phyloP scores from a whole-genome alignment of 2,888 invertebrate genomes.

The Daptonema setosum region DNA sequence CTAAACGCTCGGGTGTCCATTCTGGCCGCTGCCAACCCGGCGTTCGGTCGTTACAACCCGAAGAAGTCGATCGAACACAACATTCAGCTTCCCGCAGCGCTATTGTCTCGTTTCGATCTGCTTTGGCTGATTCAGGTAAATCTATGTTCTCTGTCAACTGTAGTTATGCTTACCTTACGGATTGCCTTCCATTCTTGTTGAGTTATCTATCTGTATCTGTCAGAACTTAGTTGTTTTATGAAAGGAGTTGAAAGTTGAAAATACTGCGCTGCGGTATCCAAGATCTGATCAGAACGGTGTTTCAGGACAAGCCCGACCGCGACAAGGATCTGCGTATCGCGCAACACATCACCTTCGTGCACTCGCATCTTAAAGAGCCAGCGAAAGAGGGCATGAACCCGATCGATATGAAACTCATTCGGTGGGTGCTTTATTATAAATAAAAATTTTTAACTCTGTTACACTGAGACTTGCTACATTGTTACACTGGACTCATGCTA shows the following conservation, averaged over 20 bases:
- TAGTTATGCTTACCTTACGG: no score
- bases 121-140: conserved; percentile 66
- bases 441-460: no score
- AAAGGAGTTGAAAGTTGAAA: no score
- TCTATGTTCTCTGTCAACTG: neutral
- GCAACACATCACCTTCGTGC: conserved; percentile 90
- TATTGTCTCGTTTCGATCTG: conserved; percentile 81
- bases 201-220: no score
- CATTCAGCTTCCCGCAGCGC: conserved; percentile 84
- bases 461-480: no score
- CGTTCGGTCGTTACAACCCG: conserved; percentile 90
- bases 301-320: conserved; percentile 40
- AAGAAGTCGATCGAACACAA: conserved; percentile 84
- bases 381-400: conserved; percentile 44
- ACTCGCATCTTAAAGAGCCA: conserved; percentile 70
- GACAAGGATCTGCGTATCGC: conserved; percentile 56
- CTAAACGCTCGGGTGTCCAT: conserved; percentile 91
- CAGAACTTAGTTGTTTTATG: no score
- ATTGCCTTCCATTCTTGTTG: no score
- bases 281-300: no score
- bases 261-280: no score
- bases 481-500: no score
- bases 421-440: neutral
- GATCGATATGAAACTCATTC: neutral
- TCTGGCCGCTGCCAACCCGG: conserved; percentile 93